phyloP scores from a whole-genome alignment of 2,797 vertebrate genomes.

The Platyrinchus mystaceus region DNA sequence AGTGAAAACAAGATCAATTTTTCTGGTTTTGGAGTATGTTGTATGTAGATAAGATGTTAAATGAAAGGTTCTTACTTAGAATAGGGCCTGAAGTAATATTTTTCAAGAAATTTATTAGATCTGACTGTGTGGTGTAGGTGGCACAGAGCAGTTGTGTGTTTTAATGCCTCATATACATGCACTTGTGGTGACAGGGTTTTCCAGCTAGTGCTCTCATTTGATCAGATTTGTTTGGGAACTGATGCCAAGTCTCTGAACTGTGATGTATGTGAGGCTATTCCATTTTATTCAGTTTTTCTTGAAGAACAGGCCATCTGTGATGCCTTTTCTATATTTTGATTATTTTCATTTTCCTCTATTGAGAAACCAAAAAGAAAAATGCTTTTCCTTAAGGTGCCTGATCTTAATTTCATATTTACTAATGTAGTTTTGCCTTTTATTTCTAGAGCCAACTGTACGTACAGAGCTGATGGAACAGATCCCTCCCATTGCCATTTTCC shows the following conservation, averaged over 20 bases:
- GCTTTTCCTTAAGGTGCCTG: not conserved
- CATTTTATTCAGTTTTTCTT: not conserved
- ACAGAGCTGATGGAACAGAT: conserved; percentile 93
- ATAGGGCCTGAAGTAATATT: not conserved
- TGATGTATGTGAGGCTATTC: not conserved
- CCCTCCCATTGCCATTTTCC: conserved; percentile 88
- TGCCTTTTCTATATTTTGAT: not conserved
- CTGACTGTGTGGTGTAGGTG: not conserved
- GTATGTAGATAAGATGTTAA: not conserved
- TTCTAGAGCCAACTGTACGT: conserved; percentile 86
- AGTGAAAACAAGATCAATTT: not conserved
- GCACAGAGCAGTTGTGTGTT: not conserved
- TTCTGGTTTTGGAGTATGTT: not conserved
- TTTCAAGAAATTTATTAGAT: not conserved
- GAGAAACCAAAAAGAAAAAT: not conserved
- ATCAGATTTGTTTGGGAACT: not conserved
- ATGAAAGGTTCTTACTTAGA: not conserved
- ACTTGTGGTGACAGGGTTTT: not conserved
- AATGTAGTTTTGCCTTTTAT: not conserved
- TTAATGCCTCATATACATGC: not conserved
- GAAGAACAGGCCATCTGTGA: not conserved
- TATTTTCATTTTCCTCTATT: not conserved
- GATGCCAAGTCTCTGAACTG: not conserved
- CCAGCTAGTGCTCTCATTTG: not conserved
- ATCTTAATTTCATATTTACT: not conserved